A percentile compares a stretch with the other conserved stretches of the same genome.
Conservation (phyloP, 2,888 invertebrate species). For the Mythimna ferrago region DNA sequence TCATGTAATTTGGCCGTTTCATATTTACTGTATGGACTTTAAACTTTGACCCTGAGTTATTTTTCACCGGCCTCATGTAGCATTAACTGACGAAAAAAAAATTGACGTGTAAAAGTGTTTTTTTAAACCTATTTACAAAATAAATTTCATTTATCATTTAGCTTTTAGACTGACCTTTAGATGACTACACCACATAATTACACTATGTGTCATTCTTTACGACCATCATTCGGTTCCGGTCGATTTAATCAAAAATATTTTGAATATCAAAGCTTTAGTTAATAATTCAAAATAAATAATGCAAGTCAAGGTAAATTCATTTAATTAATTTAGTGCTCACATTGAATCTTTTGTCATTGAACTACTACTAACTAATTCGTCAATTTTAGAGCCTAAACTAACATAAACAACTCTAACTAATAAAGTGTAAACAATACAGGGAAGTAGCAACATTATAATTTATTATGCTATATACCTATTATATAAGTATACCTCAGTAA, state of each 20-base stretch:
- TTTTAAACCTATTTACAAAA: too few relatives aligned
- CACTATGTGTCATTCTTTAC: not conserved
- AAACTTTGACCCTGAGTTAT: too few relatives aligned
- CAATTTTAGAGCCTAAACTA: slow-evolving; percentile 30
- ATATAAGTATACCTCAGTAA: too few relatives aligned
- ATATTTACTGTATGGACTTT: too few relatives aligned
- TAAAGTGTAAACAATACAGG: slow-evolving; percentile 23
- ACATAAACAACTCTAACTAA: slow-evolving; percentile 31
- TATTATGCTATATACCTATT: not conserved
- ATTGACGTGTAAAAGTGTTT: too few relatives aligned
- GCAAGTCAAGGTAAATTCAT: not conserved
- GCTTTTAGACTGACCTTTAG: too few relatives aligned
- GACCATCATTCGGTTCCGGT: not conserved
- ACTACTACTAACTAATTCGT: slow-evolving; percentile 13
- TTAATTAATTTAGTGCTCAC: not conserved
- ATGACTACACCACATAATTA: not conserved
- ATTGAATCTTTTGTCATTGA: slow-evolving; percentile 24
- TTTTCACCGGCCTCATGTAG: too few relatives aligned
- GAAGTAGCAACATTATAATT: slow-evolving; percentile 21
- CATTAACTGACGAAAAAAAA: too few relatives aligned
- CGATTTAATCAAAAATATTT: slow-evolving; percentile 3
- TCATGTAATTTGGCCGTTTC: too few relatives aligned
- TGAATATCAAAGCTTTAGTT: not conserved
- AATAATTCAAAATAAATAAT: not conserved
- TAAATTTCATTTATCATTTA: too few relatives aligned